Base-by-base conservation (phyloP, 1,140 invertebrate species). In the Linepithema humile region DNA sequence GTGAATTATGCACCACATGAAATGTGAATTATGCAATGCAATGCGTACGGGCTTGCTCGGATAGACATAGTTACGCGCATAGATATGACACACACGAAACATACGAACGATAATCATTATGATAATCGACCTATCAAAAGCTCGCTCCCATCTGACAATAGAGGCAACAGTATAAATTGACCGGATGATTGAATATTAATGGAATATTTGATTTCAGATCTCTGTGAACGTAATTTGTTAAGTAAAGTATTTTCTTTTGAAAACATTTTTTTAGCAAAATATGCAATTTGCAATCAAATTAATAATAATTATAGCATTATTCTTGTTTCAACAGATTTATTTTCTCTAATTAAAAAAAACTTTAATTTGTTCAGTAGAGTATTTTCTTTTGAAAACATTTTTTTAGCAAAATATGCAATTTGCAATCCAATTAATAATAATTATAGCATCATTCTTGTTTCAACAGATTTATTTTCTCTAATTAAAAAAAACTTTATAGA, bases 91-190 rank as follows among this genome's bases (percentile, higher is more conserved):
- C 35, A 17, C 74, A 23, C 35, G 75, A 55, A 69, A 69, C 75
- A 55, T 35, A 55, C 15, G 43, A 69, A 69, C 43, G 26, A 26
- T 69, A 40, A 80, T 53, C 35, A 70, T 70, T 69, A 78, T 78
- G 65, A 80, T 72, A 82, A 74, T 82, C 40, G 35, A 60, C 26
- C 57, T 32, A 29, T 35, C 53, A 62, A 72, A 74, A 82, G 67
- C 70, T 82, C 70, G 53, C 55, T 82, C 80, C 45, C 70, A 48
- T 82, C 57, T 29, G 40, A 60, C 57, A 38, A 57, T 12, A 17
- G 29, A 53, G 23, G 15, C 32, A 60, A 43, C 32, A 20, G 20
- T 32, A 38, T 53, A 15, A 77, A 50, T 77, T 65, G 35, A 26
- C 23, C 53, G 10, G 15, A 5, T 77, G 60, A 77, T 35, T 50